Percentiles rank a stretch among this genome's conserved stretches.
phyloP scores from a whole-genome alignment of 1,140 invertebrate species.

The Matsumurasca onukii region DNA sequence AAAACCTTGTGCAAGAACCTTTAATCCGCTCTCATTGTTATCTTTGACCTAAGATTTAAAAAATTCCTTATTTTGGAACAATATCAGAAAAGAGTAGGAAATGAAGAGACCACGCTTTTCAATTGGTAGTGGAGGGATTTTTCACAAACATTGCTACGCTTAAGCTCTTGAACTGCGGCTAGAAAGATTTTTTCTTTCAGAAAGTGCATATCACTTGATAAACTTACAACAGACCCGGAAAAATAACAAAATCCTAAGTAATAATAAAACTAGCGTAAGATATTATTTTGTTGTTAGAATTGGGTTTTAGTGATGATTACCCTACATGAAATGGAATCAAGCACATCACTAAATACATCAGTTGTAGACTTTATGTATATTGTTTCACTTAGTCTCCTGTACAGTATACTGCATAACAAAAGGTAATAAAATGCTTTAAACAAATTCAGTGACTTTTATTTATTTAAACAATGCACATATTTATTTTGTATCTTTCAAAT shows the following conservation, averaged over 20 bases:
- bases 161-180: neutral
- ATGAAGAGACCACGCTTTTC: too few relatives aligned
- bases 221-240: neutral
- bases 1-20: too few relatives aligned
- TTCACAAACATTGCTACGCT: neutral
- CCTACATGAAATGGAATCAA: neutral
- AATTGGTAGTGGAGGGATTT: too few relatives aligned
- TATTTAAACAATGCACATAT: too few relatives aligned
- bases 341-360: slow-evolving; percentile 18
- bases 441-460: neutral
- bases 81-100: too few relatives aligned
- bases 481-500: too few relatives aligned
- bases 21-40: too few relatives aligned
- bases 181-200: neutral
- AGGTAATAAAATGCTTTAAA: slow-evolving; percentile 23
- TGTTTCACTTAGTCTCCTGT: slow-evolving; percentile 17
- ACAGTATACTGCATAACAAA: slow-evolving; percentile 14
- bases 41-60: too few relatives aligned
- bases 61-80: too few relatives aligned
- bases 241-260: neutral
- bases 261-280: neutral
- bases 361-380: slow-evolving; percentile 16
- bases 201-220: neutral
- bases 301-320: neutral
- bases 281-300: neutral